Percentiles rank a stretch among this genome's conserved stretches.
phyloP scores from a whole-genome alignment of 2,113 vertebrate species.

The Phalacrocorax carbo region DNA sequence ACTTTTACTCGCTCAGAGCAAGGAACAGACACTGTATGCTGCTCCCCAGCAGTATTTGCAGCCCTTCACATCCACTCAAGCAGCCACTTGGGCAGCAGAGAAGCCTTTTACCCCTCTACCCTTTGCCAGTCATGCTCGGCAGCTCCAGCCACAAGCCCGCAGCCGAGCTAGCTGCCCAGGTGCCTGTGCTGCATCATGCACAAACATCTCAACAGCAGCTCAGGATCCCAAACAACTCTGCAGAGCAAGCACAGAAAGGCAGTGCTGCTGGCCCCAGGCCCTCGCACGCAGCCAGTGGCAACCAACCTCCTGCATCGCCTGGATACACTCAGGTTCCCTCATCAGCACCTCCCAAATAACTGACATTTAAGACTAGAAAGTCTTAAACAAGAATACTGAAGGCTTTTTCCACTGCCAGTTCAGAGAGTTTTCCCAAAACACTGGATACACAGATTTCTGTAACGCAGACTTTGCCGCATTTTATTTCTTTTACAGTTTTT shows the following conservation, averaged over 20 bases:
- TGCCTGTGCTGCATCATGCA: not conserved
- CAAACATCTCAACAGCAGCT: not conserved
- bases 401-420: not conserved
- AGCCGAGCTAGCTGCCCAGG: not conserved
- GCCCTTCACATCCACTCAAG: not conserved
- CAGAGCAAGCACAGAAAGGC: not conserved
- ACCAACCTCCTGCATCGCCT: not conserved
- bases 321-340: not conserved
- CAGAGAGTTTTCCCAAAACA: not conserved
- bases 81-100: not conserved
- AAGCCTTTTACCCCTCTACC: not conserved
- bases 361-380: not conserved
- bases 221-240: not conserved
- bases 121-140: not conserved
- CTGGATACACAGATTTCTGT: not conserved
- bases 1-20: not conserved
- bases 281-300: not conserved
- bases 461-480: not conserved
- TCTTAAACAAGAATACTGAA: not conserved
- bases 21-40: not conserved
- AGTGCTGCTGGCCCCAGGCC: rapidly evolving
- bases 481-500: slow-evolving; percentile 24
- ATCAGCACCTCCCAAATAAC: not conserved
- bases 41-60: not conserved
- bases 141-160: not conserved